Evolutionary conservation across 2,113 vertebrate species (phyloP).

Genomic region (Cygnus atratus): DNA sequence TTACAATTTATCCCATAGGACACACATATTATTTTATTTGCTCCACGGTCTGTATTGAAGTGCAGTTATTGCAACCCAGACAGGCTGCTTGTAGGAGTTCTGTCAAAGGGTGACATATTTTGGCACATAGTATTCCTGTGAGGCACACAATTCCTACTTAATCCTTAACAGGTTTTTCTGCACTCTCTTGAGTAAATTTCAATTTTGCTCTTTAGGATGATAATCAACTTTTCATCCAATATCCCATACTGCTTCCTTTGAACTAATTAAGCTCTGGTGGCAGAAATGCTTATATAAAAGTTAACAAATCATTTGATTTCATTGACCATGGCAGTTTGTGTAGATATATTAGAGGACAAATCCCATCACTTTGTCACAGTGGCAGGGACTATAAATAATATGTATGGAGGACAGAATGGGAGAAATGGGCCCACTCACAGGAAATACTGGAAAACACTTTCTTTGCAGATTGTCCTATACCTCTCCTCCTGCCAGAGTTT

Average conservation of each 20-base stretch:
- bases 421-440: neutral
- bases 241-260: neutral
- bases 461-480: neutral
- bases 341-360: neutral
- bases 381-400: neutral
- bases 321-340: neutral
- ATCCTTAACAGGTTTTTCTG: neutral
- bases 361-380: neutral
- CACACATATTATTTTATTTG: neutral
- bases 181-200: neutral
- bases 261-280: neutral
- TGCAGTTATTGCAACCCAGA: neutral
- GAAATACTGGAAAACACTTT: neutral
- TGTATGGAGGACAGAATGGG: neutral
- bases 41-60: neutral
- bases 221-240: neutral
- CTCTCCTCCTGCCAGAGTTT: neutral
- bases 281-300: neutral
- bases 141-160: neutral
- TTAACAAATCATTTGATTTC: neutral
- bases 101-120: neutral
- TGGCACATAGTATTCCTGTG: neutral
- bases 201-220: neutral
- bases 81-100: neutral
- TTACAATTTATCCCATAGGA: neutral